Percentiles rank a stretch among this genome's conserved stretches.
These are phyloP conservation scores for Achlya flavicornis DNA, from an alignment of 2,888 invertebrate species.

Conservation along the genomic window DNA sequence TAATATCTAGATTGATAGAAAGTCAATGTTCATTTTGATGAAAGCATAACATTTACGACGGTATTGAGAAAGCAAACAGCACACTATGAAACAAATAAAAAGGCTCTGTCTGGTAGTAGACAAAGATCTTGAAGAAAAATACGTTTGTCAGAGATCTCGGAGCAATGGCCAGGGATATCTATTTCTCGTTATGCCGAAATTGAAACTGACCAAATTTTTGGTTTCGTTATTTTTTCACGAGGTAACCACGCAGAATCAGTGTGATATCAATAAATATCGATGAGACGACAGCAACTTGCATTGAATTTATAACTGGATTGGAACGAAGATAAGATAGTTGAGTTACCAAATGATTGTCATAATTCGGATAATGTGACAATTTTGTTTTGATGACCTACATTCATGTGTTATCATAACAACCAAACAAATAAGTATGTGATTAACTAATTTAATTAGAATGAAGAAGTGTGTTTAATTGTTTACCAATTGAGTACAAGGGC, in stretches of 20 bases:
- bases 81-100: background rate
- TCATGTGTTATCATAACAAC: background rate
- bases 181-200: background rate
- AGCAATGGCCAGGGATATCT: background rate
- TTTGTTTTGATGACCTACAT: slow-evolving; percentile 14
- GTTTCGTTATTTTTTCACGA: background rate
- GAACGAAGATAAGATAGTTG: slow-evolving; percentile 12
- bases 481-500: background rate
- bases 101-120: background rate
- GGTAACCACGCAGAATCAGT: background rate
- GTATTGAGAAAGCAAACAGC: background rate
- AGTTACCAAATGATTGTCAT: slow-evolving; percentile 13
- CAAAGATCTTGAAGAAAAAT: background rate
- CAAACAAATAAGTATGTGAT: background rate
- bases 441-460: background rate
- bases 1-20: too few relatives aligned
- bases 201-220: background rate
- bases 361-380: too few relatives aligned
- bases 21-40: background rate
- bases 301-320: background rate
- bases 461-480: background rate
- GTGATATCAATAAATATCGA: slow-evolving; percentile 11
- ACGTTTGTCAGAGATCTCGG: background rate
- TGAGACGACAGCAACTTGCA: background rate
- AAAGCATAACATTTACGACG: background rate